phyloP scores from a whole-genome alignment of 2,113 vertebrate species.

The Pomatorhinus ruficollis region DNA sequence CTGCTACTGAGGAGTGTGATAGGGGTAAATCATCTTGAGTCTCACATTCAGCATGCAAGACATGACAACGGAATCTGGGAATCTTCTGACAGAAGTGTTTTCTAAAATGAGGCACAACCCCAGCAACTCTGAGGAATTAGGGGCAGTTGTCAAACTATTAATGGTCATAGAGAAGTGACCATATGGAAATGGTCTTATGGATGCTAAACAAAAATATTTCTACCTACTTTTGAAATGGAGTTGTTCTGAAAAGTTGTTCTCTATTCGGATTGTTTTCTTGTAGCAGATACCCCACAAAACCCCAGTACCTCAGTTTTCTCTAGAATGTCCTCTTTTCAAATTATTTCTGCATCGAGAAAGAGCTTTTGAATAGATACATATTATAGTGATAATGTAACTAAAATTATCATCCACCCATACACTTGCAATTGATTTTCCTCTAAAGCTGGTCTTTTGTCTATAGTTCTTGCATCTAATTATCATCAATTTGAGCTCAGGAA shows the following conservation, averaged over 20 bases:
- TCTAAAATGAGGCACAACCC: neutral
- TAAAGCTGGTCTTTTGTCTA: neutral
- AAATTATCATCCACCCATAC: slow-evolving; percentile 54
- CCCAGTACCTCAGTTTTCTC: neutral
- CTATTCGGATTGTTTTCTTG: neutral
- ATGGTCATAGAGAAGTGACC: neutral
- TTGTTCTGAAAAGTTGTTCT: neutral
- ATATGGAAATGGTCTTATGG: neutral
- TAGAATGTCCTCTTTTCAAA: neutral
- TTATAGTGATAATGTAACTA: slow-evolving; percentile 33
- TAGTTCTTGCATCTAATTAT: slow-evolving; percentile 32
- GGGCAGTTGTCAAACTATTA: neutral
- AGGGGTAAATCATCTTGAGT: neutral
- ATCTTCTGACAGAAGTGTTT: neutral
- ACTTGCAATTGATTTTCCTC: slow-evolving; percentile 20
- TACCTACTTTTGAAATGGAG: neutral
- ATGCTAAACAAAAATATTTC: neutral
- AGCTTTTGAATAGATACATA: slow-evolving; percentile 9
- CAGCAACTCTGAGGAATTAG: neutral
- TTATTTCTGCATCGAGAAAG: slow-evolving; percentile 1
- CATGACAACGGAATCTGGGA: neutral
- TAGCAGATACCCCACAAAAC: neutral
- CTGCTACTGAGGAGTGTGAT: neutral
- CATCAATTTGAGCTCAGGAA: slow-evolving; percentile 32
- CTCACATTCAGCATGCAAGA: neutral